Evolutionary conservation across 2,888 invertebrate species (phyloP), one percentile per base, ranked within the genome.

Genomic region (Himalopsyche tibetana): DNA sequence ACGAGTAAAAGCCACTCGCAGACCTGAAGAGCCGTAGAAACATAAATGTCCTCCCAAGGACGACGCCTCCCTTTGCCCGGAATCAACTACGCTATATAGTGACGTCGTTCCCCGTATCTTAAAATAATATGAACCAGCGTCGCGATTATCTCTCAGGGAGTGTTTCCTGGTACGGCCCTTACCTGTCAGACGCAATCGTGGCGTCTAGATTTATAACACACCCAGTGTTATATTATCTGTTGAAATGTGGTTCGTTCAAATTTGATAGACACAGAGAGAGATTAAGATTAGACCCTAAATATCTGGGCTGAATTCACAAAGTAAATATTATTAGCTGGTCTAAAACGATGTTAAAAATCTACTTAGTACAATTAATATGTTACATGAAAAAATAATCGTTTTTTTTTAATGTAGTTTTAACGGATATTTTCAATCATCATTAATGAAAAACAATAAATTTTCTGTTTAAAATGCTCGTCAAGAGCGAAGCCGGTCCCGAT

Each of bases 1-100:
- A 74, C 74, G 74, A 74, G 74, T 74, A 74, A 74, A 74, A 74
- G 74, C 74, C 74, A 74, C 74, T 74, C 38, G 8, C 74, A 74
- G 74, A 74, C 74, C 74, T 6, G 15, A 38, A 74, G 28, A 74
- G 74, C 74, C 36, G 74, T 36, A 36, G 12, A 74, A 38, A 74
- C 74, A 74, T 74, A 74, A 74, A 74, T 74, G 74, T 36, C 36
- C 74, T 74, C 74, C 36, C 74, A 74, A 74, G 74, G 74, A 74
- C 74, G 74, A 12, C 36, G 74, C 28, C 28, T 74, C 74, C 74
- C 74, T 74, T 74, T 74, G 74, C 36, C 36, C 74, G 36, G 36
- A 74, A 38, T 74, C 74, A 74, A 36, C 36, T 36, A 9, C 36
- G 38, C 74, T 38, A 1, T 74, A 5, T 19, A 74, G 36, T 36